Evolutionary conservation across 2,113 vertebrate genomes (phyloP).

Genomic region (Gobiocypris rarus): DNA sequence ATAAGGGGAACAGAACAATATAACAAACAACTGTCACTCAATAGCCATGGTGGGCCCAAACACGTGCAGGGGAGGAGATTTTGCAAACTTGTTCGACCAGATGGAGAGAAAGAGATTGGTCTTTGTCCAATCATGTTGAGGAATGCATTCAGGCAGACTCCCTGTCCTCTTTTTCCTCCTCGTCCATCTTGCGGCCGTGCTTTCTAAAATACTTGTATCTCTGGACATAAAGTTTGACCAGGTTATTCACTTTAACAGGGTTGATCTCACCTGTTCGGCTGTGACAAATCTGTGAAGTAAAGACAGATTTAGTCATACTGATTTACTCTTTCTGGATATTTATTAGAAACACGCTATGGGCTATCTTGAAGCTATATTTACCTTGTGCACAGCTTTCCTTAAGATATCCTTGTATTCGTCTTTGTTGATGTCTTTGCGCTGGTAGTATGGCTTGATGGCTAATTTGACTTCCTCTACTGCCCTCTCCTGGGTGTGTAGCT

Average conservation of each 20-base stretch:
- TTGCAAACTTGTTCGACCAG: slow-evolving; percentile 36
- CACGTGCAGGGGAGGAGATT: slow-evolving; percentile 50
- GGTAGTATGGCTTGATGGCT: slow-evolving; percentile 93
- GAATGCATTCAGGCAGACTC: slow-evolving; percentile 68
- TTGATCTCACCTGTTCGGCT: slow-evolving; percentile 94
- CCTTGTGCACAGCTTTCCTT: slow-evolving; percentile 94
- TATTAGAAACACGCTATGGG: neutral
- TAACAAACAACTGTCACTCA: slow-evolving; percentile 49
- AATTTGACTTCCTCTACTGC: slow-evolving; percentile 94
- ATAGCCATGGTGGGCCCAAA: slow-evolving; percentile 48
- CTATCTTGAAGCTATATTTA: slow-evolving; percentile 56
- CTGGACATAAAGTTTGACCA: slow-evolving; percentile 91
- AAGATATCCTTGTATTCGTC: slow-evolving; percentile 95
- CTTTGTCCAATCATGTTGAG: slow-evolving; percentile 61
- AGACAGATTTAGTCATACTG: slow-evolving; percentile 4
- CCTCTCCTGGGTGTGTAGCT: slow-evolving; percentile 94
- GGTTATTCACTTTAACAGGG: slow-evolving; percentile 91
- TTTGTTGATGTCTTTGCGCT: slow-evolving; percentile 95
- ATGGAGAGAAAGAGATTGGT: slow-evolving; percentile 1
- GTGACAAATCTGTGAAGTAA: slow-evolving; percentile 85
- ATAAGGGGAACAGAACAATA: slow-evolving; percentile 12
- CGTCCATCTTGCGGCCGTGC: slow-evolving; percentile 87
- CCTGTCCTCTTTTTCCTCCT: slow-evolving; percentile 78
- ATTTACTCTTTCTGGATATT: neutral
- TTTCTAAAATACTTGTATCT: slow-evolving; percentile 94